Evolutionary conservation across 2,888 invertebrate species (phyloP), one percentile per base, ranked within the genome.

Genomic region (Cheilosia vulpina): DNA sequence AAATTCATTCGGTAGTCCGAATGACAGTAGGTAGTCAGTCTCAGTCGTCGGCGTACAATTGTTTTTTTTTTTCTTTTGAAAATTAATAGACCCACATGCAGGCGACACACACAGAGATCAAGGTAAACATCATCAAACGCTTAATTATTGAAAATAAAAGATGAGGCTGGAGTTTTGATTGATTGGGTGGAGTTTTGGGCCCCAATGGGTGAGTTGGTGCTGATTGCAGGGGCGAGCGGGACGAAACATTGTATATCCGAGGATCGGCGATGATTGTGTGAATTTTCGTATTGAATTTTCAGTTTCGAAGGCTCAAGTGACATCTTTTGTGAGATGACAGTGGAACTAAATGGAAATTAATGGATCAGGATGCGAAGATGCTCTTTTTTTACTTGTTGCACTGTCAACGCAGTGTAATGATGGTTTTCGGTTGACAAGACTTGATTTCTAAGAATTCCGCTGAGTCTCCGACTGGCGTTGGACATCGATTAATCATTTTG

Each of bases 321-420:
- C 79, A 75, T 76, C 65, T 47, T 66, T 72, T 81, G 76, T 85
- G 71, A 76, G 69, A 50, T 85, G 84, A 87, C 85, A 87, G 81
- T 66, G 82, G 57, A 87, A 87, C 85, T 87, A 87, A 87, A 87
- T 81, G 81, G 76, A 77, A 81, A 87, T 82, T 87, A 87, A 87
- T 87, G 85, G 72, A 87, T 85, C 50, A 81, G 69, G 80, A 81
- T 43, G 84, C 66, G 75, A 75, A 84, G 75, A 80, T 75, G 80
- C 38, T 83, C 52, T 50, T 68, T 60, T 38, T 38, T 38, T 38
- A 13, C 13, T 38, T 85, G 84, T 85, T 62, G 50, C 53, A 76
- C 75, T 85, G 81, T 85, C 84, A 85, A 80, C 81, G 80, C 75
- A 19, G 34, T 58, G 55, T 41, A 62, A 21, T 53, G 52, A 38